Evolutionary conservation across 2,113 vertebrate genomes (phyloP).

Genomic region (Bolborhynchus lineola): DNA sequence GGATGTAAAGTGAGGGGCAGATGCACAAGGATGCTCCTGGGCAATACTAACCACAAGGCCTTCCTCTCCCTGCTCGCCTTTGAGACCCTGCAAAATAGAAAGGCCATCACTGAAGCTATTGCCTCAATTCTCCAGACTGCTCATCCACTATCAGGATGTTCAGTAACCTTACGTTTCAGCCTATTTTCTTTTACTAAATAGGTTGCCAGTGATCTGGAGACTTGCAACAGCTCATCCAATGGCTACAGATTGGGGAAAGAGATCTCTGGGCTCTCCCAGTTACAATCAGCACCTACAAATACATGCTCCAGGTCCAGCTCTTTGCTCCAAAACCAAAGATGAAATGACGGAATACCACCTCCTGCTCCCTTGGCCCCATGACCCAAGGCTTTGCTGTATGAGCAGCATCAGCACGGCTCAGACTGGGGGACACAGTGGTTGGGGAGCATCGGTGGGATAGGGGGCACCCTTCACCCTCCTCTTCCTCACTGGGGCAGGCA

Average conservation of each 20-base stretch:
- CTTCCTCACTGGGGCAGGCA: neutral
- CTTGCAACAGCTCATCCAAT: neutral
- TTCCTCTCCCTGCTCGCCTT: slow-evolving; percentile 81
- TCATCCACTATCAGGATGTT: neutral
- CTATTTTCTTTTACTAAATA: neutral
- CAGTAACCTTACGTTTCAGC: neutral
- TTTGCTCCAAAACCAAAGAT: neutral
- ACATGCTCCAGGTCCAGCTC: neutral
- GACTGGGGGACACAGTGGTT: neutral
- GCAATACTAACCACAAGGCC: slow-evolving; percentile 77
- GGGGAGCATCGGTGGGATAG: neutral
- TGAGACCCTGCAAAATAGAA: slow-evolving; percentile 62
- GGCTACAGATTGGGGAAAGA: neutral
- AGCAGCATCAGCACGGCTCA: neutral
- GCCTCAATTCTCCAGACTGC: neutral
- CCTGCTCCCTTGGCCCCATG: neutral
- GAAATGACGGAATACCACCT: neutral
- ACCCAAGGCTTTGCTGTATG: neutral
- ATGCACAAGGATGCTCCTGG: neutral
- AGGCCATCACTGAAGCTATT: neutral
- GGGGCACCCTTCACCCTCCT: neutral
- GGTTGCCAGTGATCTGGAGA: neutral
- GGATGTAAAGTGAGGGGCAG: neutral
- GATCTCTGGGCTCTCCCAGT: neutral
- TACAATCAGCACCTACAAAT: neutral